A percentile compares a stretch with the other conserved stretches of the same genome.
These are phyloP conservation scores for Berghia stephanieae DNA, from an alignment of 1,140 invertebrate genomes.

Conservation along the genomic window DNA sequence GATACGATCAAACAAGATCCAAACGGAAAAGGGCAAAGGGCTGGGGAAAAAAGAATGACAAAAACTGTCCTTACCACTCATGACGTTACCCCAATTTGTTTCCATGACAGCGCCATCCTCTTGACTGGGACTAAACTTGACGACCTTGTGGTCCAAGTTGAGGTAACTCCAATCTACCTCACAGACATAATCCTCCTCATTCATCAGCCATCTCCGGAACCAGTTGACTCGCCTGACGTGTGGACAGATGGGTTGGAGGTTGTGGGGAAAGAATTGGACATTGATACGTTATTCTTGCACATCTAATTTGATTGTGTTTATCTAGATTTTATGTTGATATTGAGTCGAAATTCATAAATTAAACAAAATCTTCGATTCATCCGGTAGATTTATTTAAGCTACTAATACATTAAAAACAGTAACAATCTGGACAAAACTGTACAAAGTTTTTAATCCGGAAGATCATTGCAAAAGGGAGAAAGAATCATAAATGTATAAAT, in stretches of 20 bases:
- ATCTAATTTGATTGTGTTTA: no score
- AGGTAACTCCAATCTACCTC: slow-evolving; percentile 36
- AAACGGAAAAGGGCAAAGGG: no score
- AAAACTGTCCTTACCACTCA: slow-evolving; percentile 24
- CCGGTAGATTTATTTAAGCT: background rate
- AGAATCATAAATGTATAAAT: no score
- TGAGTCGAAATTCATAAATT: background rate
- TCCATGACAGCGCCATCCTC: slow-evolving; percentile 22
- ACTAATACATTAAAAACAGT: background rate
- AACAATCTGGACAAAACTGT: no score
- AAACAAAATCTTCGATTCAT: background rate
- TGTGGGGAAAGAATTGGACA: background rate
- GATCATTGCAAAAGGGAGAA: no score
- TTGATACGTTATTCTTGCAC: background rate
- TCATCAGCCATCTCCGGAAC: slow-evolving; percentile 31
- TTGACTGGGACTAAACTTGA: slow-evolving; percentile 32
- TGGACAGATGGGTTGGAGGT: background rate
- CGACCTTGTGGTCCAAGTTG: slow-evolving; percentile 33
- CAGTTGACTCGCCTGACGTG: slow-evolving; percentile 24
- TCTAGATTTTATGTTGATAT: background rate
- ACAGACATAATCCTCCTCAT: slow-evolving; percentile 33
- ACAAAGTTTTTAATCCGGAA: no score
- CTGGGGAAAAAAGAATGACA: no score
- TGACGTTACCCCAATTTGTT: slow-evolving; percentile 37
- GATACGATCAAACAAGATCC: no score